Percentiles rank a stretch among this genome's conserved stretches.
These are phyloP conservation scores for Poeciliopsis infans DNA, from an alignment of 2,797 vertebrate species.

Conservation along the genomic window DNA sequence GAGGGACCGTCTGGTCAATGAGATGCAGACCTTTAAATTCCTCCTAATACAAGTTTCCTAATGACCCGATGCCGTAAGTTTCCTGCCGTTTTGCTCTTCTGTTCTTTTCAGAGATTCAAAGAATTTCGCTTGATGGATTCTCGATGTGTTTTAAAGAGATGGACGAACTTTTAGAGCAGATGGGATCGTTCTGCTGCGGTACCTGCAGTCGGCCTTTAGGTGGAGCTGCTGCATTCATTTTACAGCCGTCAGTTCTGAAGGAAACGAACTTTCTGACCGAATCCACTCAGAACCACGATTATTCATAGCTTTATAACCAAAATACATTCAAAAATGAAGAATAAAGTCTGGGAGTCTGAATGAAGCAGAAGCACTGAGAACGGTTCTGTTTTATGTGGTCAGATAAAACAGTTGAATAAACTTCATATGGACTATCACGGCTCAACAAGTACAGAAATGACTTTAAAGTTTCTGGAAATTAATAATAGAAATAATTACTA, in stretches of 20 bases:
- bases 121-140: constrained; percentile 59
- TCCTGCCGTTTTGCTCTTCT: constrained; percentile 37
- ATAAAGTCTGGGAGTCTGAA: neutral
- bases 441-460: too few species aligned
- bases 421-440: too few species aligned
- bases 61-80: constrained; percentile 64
- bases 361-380: too few species aligned
- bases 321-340: neutral
- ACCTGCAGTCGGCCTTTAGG: constrained; percentile 73
- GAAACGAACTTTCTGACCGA: constrained; percentile 7
- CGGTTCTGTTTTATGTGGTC: too few species aligned
- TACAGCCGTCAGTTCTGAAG: constrained; percentile 35
- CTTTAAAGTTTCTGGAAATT: too few species aligned
- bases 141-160: constrained; percentile 14
- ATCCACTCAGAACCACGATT: neutral
- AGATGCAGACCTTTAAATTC: constrained; percentile 81
- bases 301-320: neutral
- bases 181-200: constrained; percentile 64
- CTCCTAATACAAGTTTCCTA: constrained; percentile 70
- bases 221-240: constrained; percentile 81
- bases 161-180: constrained; percentile 7
- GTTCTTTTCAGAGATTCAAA: constrained; percentile 39
- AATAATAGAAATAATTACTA: too few species aligned
- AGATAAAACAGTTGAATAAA: too few species aligned
- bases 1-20: constrained; percentile 78